Conservation (phyloP, 2,113 vertebrate genomes). For the Plestiodon gilberti region DNA sequence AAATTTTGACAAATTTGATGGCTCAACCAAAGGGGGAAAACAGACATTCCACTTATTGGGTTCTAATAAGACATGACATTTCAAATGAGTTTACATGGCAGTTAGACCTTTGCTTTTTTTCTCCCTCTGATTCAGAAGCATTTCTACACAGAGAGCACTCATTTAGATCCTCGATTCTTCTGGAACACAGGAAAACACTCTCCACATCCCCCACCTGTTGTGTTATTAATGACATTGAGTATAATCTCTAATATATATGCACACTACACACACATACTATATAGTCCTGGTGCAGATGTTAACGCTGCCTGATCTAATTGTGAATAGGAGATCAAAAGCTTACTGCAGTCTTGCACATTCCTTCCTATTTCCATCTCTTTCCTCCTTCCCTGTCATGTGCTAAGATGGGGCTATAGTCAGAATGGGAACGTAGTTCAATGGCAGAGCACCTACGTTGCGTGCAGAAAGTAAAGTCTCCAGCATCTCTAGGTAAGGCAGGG, state of each 20-base stretch:
- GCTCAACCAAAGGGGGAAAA: conserved; percentile 77
- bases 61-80: conserved; percentile 91
- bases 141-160: conserved; percentile 54
- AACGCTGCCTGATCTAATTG: no score
- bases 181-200: conserved; percentile 39
- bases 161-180: conserved; percentile 47
- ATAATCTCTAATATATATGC: not conserved
- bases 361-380: no score
- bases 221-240: conserved; percentile 36
- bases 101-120: conserved; percentile 81
- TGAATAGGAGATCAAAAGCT: no score
- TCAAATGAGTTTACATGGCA: conserved; percentile 89
- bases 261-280: not conserved
- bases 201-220: conserved; percentile 37
- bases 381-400: no score
- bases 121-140: conserved; percentile 72
- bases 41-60: conserved; percentile 81
- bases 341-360: no score
- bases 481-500: no score
- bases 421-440: no score
- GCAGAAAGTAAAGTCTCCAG: no score
- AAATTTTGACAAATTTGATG: conserved; percentile 95
- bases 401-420: no score
- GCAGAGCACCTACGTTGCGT: no score
- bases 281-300: no score